Conservation (phyloP, 1,140 invertebrate species). For the Macrotrachela quadricornifera region DNA sequence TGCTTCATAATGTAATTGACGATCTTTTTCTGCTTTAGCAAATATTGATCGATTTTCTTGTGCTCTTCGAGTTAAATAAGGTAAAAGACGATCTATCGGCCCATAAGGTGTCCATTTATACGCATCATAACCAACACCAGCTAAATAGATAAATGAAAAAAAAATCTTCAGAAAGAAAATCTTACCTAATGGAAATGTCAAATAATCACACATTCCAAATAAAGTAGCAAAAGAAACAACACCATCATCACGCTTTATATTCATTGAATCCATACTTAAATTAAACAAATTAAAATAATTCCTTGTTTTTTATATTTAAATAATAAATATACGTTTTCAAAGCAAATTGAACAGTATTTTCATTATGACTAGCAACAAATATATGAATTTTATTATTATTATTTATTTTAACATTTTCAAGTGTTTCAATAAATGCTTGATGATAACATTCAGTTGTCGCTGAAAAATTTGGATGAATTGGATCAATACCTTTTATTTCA, state of each 20-base stretch:
- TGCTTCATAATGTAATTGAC: no score
- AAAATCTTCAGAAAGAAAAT: no score
- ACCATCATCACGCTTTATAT: slow-evolving; percentile 64
- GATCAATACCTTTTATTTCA: slow-evolving; percentile 73
- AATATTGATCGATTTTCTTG: slow-evolving; percentile 56
- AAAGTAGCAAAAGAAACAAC: slow-evolving; percentile 93
- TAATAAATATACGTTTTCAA: slow-evolving; percentile 29
- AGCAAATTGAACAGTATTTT: slow-evolving; percentile 80
- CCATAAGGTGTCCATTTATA: slow-evolving; percentile 98
- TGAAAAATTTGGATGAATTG: slow-evolving; percentile 69
- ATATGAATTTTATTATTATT: slow-evolving; percentile 54
- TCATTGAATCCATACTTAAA: slow-evolving; percentile 64
- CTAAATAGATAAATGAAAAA: no score
- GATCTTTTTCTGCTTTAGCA: slow-evolving; percentile 33
- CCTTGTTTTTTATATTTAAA: slow-evolving; percentile 40
- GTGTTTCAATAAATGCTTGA: slow-evolving; percentile 28
- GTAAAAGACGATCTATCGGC: slow-evolving; percentile 81
- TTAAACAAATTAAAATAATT: slow-evolving; percentile 10
- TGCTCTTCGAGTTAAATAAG: slow-evolving; percentile 78
- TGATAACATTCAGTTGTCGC: slow-evolving; percentile 79
- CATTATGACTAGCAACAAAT: slow-evolving; percentile 94
- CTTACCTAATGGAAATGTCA: slow-evolving; percentile 74
- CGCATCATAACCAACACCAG: slow-evolving; percentile 70
- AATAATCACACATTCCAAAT: slow-evolving; percentile 92
- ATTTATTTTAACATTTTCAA: slow-evolving; percentile 19